Evolutionary conservation across 2,888 invertebrate genomes (phyloP), one percentile per base, ranked within the genome.

Genomic region (Buathra laborator): DNA sequence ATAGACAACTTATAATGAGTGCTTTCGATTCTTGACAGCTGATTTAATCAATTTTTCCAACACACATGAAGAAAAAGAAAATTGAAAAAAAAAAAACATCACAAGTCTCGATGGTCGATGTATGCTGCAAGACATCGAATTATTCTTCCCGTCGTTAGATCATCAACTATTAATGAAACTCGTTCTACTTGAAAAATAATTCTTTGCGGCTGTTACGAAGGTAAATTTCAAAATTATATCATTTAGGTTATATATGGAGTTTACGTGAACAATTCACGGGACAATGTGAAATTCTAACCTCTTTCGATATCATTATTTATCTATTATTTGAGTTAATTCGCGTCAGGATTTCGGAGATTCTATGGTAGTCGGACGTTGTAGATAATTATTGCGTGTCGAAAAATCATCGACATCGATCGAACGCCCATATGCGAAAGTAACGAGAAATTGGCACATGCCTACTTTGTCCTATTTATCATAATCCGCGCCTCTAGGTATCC

Each of bases 21-120:
- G 56, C 56, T 24, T 56, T 56, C 24, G 56, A 56, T 56, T 56
- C 56, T 24, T 19, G 19, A 56, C 56, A 56, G 56, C 56, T 19
- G 56, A 56, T 56, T 24, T 19, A 19, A 56, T 56, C 9, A 24
- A 19, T 56, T 56, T 56, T 19, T 12, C 37, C 5, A 5, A 37
- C 9, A 37, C 37, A 37, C 37, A 9, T 7, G 37, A 9, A 37
- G 37, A 6, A 37, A 37, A 37, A 37, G 37, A 37, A 9, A 37
- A 37, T 19, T 19, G 19, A 56, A 24, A 56, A 56, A 12, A 56
- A 24, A 56, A 12, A 56, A 12, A 24, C 19, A 56, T 56, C 56
- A 24, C 24, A 16, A 19, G 56, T 19, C 24, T 56, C 56, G 56
- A 56, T 56, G 56, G 56, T 56, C 56, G 56, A 56, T 56, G 56